A percentile compares a stretch with the other conserved stretches of the same genome.
phyloP scores from a whole-genome alignment of 2,113 vertebrate species.

The Lagopus muta region DNA sequence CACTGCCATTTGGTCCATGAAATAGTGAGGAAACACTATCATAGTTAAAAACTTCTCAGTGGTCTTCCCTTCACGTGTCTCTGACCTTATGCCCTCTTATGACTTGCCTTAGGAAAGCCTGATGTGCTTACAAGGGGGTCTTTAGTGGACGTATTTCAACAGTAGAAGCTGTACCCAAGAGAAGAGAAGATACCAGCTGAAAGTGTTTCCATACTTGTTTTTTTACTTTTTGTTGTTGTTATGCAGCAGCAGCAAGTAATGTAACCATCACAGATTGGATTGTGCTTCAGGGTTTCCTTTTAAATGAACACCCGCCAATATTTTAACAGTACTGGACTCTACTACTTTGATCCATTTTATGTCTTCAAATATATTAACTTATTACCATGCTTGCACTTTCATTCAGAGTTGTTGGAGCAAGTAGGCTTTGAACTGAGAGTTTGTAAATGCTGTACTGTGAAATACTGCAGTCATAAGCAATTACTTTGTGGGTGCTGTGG shows the following conservation, averaged over 20 bases:
- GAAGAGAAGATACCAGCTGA: background rate
- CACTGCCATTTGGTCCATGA: background rate
- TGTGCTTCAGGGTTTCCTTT: background rate
- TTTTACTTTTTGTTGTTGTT: background rate
- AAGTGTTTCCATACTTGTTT: background rate
- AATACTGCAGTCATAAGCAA: conserved; percentile 18
- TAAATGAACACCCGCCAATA: conserved; percentile 9
- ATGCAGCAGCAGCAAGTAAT: background rate
- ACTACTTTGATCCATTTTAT: conserved; percentile 39
- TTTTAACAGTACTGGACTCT: background rate
- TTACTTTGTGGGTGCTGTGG: conserved; percentile 26
- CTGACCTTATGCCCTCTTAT: background rate
- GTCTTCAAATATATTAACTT: background rate
- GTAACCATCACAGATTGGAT: background rate
- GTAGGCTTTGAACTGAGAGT: conserved; percentile 17
- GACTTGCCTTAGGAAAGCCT: background rate
- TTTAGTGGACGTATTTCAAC: background rate
- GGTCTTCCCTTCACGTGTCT: background rate
- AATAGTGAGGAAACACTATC: background rate
- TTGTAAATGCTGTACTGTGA: conserved; percentile 3
- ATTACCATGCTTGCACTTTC: background rate
- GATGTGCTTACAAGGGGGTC: background rate
- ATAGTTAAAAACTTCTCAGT: background rate
- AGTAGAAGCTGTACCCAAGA: background rate
- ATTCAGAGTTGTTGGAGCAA: conserved; percentile 32